A percentile compares a stretch with the other conserved stretches of the same genome.
phyloP scores from a whole-genome alignment of 2,113 vertebrate genomes.

The Phalacrocorax pelagicus region DNA sequence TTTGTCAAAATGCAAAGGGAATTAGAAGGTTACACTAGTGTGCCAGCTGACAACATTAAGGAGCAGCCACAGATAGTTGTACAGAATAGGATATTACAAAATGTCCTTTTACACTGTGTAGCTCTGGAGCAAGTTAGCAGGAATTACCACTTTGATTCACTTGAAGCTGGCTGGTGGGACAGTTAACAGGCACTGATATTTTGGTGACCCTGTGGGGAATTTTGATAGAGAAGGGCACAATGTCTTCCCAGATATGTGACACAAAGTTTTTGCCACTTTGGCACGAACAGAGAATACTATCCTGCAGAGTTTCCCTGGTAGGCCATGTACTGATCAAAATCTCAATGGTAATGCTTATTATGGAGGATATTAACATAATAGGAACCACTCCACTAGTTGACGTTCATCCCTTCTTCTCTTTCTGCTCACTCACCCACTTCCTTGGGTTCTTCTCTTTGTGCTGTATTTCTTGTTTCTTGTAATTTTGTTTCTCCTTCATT shows the following conservation, averaged over 20 bases:
- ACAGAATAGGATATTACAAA: background rate
- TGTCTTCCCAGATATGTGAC: background rate
- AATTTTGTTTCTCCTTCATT: conserved; percentile 24
- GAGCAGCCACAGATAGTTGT: background rate
- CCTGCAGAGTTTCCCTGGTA: background rate
- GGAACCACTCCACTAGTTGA: background rate
- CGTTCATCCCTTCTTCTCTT: background rate
- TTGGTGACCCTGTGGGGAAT: background rate
- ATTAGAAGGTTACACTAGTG: background rate
- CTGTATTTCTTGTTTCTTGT: background rate
- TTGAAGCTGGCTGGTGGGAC: background rate
- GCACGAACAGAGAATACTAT: background rate
- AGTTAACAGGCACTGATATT: background rate
- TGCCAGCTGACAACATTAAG: background rate
- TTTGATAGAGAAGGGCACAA: background rate
- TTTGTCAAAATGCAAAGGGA: background rate
- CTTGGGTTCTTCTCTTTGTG: background rate
- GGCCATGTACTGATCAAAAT: background rate
- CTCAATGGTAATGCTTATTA: background rate
- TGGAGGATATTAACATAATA: background rate
- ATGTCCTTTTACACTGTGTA: background rate
- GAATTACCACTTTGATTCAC: background rate
- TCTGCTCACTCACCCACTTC: background rate
- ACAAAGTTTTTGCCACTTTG: background rate
- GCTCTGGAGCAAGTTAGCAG: background rate